Evolutionary conservation across 2,888 invertebrate genomes (phyloP).

Genomic region (Acanthosepion lycidas): DNA sequence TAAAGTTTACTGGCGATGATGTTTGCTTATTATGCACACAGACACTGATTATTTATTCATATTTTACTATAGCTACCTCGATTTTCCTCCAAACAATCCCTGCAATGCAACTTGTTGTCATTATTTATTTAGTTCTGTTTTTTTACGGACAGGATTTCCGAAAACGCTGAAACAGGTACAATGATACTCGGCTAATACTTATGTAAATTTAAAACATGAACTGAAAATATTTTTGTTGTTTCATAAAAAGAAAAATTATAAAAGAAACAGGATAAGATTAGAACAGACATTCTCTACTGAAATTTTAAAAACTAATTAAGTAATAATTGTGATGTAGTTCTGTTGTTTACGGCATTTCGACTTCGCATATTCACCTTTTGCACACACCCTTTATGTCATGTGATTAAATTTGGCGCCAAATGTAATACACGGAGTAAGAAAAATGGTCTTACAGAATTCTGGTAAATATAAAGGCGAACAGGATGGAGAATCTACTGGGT

Average conservation of each 20-base stretch:
- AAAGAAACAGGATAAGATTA: background rate
- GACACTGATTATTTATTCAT: too few relatives aligned
- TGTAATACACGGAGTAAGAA: background rate
- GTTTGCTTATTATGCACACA: too few relatives aligned
- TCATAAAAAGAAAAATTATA: background rate
- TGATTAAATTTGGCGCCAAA: slow-evolving; percentile 44
- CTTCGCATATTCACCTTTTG: background rate
- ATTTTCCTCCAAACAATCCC: too few relatives aligned
- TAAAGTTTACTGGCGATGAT: too few relatives aligned
- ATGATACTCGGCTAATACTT: too few relatives aligned
- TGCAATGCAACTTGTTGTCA: too few relatives aligned
- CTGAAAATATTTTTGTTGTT: background rate
- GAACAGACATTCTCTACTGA: background rate
- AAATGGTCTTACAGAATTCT: slow-evolving; percentile 38
- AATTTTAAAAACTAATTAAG: background rate
- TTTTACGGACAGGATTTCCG: too few relatives aligned
- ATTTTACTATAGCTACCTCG: too few relatives aligned
- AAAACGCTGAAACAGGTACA: too few relatives aligned
- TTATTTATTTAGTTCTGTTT: too few relatives aligned
- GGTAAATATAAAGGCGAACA: slow-evolving; percentile 23
- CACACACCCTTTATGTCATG: background rate
- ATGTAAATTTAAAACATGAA: background rate
- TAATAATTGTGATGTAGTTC: too few relatives aligned
- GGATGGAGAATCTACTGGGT: background rate
- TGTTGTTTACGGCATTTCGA: background rate